These are phyloP conservation scores for Axea sp. DNA, from an alignment of 2,888 invertebrate species.

Conservation along the genomic window DNA sequence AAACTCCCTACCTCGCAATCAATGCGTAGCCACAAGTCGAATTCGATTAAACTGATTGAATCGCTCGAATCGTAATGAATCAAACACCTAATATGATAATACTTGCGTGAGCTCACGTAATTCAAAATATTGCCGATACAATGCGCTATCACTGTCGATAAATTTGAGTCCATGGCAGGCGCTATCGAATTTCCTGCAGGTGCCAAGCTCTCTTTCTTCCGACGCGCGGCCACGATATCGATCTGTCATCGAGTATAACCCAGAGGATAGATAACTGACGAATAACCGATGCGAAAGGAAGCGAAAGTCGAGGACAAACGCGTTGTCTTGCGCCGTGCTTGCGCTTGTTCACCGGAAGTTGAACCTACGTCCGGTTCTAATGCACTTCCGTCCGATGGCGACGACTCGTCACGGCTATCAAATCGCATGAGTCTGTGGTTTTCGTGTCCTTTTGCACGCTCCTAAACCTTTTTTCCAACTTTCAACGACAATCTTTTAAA, in stretches of 20 bases:
- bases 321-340: conserved; percentile 28
- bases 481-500: conserved; percentile 4
- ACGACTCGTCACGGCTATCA: conserved; percentile 69
- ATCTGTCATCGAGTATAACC: conserved; percentile 61
- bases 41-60: conserved; percentile 22
- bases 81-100: conserved; percentile 47
- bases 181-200: conserved; percentile 67
- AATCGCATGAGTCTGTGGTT: conserved; percentile 72
- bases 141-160: conserved; percentile 39
- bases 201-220: conserved; percentile 64
- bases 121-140: conserved; percentile 47
- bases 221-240: conserved; percentile 63
- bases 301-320: conserved; percentile 25
- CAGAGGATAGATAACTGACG: conserved; percentile 10
- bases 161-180: conserved; percentile 39
- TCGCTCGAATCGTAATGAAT: conserved; percentile 36
- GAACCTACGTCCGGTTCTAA: conserved; percentile 74
- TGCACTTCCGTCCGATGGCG: conserved; percentile 72
- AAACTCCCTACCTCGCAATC: conserved; percentile 11
- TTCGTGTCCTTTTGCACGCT: conserved; percentile 31
- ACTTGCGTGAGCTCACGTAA: conserved; percentile 33
- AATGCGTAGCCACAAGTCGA: conserved; percentile 25
- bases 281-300: conserved; percentile 5
- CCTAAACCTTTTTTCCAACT: conserved; percentile 3
- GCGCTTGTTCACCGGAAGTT: conserved; percentile 65